Base-by-base conservation (phyloP, 53 echinoderm and acorn worm species). In the Stichopus horrens region DNA sequence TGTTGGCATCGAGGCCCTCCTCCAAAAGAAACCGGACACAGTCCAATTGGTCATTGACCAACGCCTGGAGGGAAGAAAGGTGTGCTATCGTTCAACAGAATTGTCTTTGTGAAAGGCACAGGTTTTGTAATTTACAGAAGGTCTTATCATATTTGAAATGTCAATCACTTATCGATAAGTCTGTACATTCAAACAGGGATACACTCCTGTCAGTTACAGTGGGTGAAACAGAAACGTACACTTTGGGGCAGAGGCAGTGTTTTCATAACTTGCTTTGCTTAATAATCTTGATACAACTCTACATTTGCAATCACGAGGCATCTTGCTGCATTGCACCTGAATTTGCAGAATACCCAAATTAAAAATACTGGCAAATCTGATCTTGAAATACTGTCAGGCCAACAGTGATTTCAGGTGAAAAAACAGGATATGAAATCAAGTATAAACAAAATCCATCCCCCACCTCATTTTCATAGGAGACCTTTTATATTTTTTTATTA, bases 21-120 rank as follows among this genome's bases (percentile, higher is more conserved):
- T 91, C 91, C 63, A 94, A 79, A 54, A 94, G 87, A 86, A 55
- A 93, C 86, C 79, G 58, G 14, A 89, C 51, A 55, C 88, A 90
- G 20, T 91, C 89, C 7, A 74, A n/a, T 76, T 90, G 86, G 23
- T 91, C 86, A 22, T 86, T 91, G 4, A 79, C 66, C 9, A 88
- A 91, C 74, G 91, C 91, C 93, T 93, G 88, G 23, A 55, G 19
- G 6, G 19, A 19, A 0, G 19, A 71, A 16, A 71, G 16, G 16
- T 63, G 63, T 7, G 7, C 71, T 37, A 37, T 37, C 37, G 37
- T 37, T 37, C 37, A 37, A 37, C 37, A 37, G 37, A 37, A 37
- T 2, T 37, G 37, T 37, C 37, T 37, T 37, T 37, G 37, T 37
- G 37, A 37, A 37, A 37, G 37, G 37, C 37, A 37, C 37, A 37